These are phyloP conservation scores for Tachina grossa DNA, from an alignment of 2,888 invertebrate genomes.

Conservation along the genomic window DNA sequence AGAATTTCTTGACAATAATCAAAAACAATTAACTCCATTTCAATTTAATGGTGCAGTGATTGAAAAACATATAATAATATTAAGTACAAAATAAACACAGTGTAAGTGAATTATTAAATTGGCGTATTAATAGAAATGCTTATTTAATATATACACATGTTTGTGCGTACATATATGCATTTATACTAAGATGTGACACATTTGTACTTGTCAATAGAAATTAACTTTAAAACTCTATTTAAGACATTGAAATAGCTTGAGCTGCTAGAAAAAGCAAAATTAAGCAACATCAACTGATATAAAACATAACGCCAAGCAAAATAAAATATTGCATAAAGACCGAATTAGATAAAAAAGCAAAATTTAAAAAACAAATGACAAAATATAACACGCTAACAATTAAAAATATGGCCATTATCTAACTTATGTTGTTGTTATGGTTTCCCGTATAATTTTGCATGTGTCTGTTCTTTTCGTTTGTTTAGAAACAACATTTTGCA, in stretches of 20 bases:
- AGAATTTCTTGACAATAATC: neutral
- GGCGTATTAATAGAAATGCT: neutral
- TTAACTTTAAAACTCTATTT: neutral
- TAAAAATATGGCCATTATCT: constrained; percentile 59
- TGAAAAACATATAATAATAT: too few species aligned
- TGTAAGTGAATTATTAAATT: neutral
- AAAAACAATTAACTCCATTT: neutral
- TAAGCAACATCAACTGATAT: constrained; percentile 16
- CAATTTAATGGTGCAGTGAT: neutral
- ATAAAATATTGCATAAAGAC: neutral
- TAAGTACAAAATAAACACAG: neutral
- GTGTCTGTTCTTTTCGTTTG: constrained; percentile 4
- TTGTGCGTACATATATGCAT: too few species aligned
- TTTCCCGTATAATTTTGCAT: constrained; percentile 7
- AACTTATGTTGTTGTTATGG: constrained; percentile 51
- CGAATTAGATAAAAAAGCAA: neutral
- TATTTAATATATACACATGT: too few species aligned
- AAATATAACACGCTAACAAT: constrained; percentile 52
- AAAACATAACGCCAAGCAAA: constrained; percentile 40
- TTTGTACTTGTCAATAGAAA: constrained; percentile 10
- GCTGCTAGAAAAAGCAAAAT: neutral
- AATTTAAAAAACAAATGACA: neutral
- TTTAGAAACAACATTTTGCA: constrained; percentile 24
- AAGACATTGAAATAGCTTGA: neutral
- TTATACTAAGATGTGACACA: too few species aligned